Evolutionary conservation across 30 jellyfish, hydroid and myxozoan genomes (phyloP).

Genomic region (Turritopsis dohrnii): DNA sequence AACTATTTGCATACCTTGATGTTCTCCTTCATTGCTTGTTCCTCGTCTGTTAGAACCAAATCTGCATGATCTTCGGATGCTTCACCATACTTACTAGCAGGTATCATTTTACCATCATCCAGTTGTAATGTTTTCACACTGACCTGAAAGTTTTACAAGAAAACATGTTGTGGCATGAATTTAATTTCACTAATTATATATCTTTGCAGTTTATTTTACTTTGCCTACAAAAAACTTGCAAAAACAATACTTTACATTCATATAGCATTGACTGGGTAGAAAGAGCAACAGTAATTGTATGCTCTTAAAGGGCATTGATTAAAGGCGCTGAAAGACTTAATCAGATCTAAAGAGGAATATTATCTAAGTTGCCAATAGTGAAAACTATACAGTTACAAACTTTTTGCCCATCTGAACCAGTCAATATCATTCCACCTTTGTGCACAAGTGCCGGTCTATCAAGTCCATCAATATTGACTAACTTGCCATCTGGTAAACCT

Average conservation of each 20-base stretch:
- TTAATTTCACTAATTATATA: too few relatives aligned
- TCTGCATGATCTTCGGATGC: slow-evolving; percentile 67
- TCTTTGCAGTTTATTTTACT: too few relatives aligned
- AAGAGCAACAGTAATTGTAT: too few relatives aligned
- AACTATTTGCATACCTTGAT: slow-evolving; percentile 33
- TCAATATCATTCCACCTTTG: slow-evolving; percentile 76
- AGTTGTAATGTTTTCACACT: slow-evolving; percentile 83
- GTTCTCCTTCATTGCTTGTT: slow-evolving; percentile 49
- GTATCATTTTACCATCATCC: slow-evolving; percentile 94
- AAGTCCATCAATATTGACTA: slow-evolving; percentile 78
- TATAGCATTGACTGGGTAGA: too few relatives aligned
- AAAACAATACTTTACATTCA: too few relatives aligned
- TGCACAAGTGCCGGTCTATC: slow-evolving; percentile 87
- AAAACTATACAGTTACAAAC: slow-evolving; percentile 48
- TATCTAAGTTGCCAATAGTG: too few relatives aligned
- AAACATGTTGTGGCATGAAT: too few relatives aligned
- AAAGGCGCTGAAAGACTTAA: too few relatives aligned
- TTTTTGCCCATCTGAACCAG: slow-evolving; percentile 90
- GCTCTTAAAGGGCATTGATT: too few relatives aligned
- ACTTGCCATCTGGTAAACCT: slow-evolving; percentile 56
- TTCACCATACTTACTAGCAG: slow-evolving; percentile 80
- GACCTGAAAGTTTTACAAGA: slow-evolving; percentile 29
- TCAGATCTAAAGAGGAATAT: too few relatives aligned
- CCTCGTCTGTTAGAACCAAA: slow-evolving; percentile 76
- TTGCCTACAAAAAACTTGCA: too few relatives aligned